A percentile compares a stretch with the other conserved stretches of the same genome.
These are phyloP conservation scores for Scolopax bukidnonensis DNA, from an alignment of 2,797 vertebrate genomes.

Conservation along the genomic window DNA sequence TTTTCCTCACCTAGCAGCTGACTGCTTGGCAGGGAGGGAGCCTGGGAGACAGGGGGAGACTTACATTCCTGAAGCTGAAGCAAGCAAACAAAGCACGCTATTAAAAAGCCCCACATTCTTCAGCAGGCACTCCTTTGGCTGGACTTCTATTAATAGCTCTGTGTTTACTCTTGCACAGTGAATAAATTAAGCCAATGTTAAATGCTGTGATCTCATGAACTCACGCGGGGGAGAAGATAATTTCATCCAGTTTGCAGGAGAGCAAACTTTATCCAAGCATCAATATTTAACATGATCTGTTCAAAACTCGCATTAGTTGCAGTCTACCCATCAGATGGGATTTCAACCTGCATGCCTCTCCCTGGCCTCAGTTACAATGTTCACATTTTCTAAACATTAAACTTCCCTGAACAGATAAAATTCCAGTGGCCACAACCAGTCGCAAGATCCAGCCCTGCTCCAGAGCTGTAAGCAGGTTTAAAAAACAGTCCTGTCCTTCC, in stretches of 20 bases:
- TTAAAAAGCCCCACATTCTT: conserved; percentile 71
- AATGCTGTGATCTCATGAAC: conserved; percentile 3
- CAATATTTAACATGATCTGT: not conserved
- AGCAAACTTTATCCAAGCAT: not conserved
- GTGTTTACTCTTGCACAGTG: conserved; percentile 32
- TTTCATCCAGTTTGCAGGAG: not conserved
- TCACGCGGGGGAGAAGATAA: not conserved
- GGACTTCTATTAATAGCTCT: conserved; percentile 55
- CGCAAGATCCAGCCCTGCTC: not conserved
- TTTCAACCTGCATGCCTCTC: not conserved
- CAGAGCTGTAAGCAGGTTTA: not conserved
- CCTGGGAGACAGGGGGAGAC: not conserved
- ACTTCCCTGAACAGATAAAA: not conserved
- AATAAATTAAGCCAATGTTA: conserved; percentile 39
- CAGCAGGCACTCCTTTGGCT: conserved; percentile 30
- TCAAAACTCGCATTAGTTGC: not conserved
- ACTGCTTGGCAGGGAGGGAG: not conserved
- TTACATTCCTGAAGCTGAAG: conserved; percentile 62
- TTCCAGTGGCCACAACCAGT: not conserved
- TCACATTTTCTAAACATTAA: not conserved
- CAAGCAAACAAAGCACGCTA: conserved; percentile 66
- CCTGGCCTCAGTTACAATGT: not conserved
- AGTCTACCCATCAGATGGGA: not conserved
- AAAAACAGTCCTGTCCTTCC: not conserved
- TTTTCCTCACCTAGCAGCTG: conserved; percentile 52